These are phyloP conservation scores for Acipenser ruthenus DNA, from an alignment of 2,797 vertebrate genomes.

Conservation along the genomic window DNA sequence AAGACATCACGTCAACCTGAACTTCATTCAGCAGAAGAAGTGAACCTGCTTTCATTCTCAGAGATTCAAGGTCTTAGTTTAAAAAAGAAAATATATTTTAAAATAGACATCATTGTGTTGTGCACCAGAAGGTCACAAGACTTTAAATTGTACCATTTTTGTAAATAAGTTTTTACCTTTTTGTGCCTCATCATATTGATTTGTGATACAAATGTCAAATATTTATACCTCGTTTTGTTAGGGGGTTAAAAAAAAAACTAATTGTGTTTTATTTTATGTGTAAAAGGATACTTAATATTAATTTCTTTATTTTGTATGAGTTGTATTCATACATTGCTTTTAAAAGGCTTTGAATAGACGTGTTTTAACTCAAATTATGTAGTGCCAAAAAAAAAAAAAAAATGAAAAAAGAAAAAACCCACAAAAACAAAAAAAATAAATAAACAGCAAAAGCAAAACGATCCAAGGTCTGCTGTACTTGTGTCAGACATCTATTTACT, in stretches of 20 bases:
- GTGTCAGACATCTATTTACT: too few relatives aligned
- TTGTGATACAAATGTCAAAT: constrained; percentile 98
- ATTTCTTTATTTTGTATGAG: constrained; percentile 98
- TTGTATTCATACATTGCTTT: constrained; percentile 94
- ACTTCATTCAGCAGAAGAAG: constrained; percentile 95
- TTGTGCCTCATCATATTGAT: constrained; percentile 77
- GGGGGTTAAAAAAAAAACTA: constrained; percentile 70
- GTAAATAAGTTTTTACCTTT: constrained; percentile 91
- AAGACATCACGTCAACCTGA: constrained; percentile 79
- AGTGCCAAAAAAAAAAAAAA: constrained; percentile 73
- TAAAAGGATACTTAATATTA: constrained; percentile 84
- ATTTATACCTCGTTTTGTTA: constrained; percentile 98
- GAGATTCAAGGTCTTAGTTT: constrained; percentile 57
- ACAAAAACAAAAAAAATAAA: too few relatives aligned
- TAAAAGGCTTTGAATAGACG: constrained; percentile 84
- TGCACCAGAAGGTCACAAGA: constrained; percentile 68
- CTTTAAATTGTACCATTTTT: constrained; percentile 91
- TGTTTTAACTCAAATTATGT: constrained; percentile 80
- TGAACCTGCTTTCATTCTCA: constrained; percentile 54
- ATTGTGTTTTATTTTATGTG: constrained; percentile 88
- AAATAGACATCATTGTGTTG: constrained; percentile 59
- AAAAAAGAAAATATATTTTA: constrained; percentile 55
- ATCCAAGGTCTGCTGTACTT: too few relatives aligned
- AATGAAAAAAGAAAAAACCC: too few relatives aligned
- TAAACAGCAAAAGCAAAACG: too few relatives aligned